Percentiles rank a stretch among this genome's conserved stretches.
These are phyloP conservation scores for Notechis scutatus DNA, from an alignment of 2,113 vertebrate species.

Conservation along the genomic window DNA sequence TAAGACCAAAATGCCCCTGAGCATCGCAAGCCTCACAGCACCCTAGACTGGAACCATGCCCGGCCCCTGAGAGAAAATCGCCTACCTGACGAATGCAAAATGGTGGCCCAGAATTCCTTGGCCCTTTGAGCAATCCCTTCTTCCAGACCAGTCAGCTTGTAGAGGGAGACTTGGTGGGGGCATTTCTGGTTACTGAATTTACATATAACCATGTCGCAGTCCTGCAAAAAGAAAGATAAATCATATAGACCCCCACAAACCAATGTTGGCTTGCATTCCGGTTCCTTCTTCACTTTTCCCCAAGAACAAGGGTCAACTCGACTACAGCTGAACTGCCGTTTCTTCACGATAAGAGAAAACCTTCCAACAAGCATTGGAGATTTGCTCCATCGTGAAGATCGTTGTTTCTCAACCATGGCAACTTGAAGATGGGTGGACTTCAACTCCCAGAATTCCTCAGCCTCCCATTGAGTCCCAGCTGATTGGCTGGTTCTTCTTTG, in stretches of 20 bases:
- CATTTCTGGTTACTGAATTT: slow-evolving; percentile 80
- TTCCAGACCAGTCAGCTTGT: slow-evolving; percentile 70
- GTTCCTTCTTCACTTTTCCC: background rate
- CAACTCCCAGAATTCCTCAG: background rate
- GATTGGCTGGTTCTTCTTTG: no score
- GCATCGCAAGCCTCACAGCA: background rate
- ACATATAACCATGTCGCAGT: slow-evolving; percentile 81
- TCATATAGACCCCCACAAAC: background rate
- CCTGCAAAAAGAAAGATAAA: slow-evolving; percentile 56
- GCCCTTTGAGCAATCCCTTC: slow-evolving; percentile 65
- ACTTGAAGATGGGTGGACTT: background rate
- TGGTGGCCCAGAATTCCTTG: slow-evolving; percentile 79
- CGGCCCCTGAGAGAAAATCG: background rate
- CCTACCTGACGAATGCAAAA: slow-evolving; percentile 80
- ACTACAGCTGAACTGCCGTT: background rate
- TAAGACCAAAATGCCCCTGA: background rate
- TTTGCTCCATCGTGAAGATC: no score
- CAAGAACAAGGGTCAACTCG: background rate
- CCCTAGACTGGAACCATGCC: background rate
- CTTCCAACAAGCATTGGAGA: background rate
- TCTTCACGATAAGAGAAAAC: background rate
- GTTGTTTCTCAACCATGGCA: background rate
- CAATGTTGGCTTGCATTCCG: background rate
- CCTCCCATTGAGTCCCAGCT: no score
- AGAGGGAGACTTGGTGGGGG: slow-evolving; percentile 77